Conservation (phyloP, 1,140 invertebrate species). For the Dendrolimus punctatus region DNA sequence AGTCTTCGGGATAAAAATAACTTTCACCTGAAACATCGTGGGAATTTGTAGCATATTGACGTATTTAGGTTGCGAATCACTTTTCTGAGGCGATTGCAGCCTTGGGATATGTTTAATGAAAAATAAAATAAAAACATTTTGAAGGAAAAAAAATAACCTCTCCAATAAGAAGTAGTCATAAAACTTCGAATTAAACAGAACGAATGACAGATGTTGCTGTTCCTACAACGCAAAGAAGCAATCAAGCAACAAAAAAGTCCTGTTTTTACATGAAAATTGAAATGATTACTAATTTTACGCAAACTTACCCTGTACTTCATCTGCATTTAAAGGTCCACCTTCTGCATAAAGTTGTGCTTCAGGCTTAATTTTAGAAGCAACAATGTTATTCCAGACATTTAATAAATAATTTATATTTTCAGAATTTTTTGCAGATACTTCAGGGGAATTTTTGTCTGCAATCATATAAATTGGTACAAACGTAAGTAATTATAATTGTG, state of each 20-base stretch:
- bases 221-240: conserved; percentile 38
- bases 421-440: conserved; percentile 26
- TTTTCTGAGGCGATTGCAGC: conserved; percentile 15
- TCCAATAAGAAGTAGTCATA: conserved; percentile 9
- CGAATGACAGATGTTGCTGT: conserved; percentile 27
- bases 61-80: conserved; percentile 18
- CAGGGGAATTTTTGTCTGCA: conserved; percentile 27
- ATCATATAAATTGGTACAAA: conserved; percentile 6
- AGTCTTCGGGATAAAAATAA: conserved; percentile 63
- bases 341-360: conserved; percentile 50
- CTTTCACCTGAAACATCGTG: conserved; percentile 69
- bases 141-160: conserved; percentile 22
- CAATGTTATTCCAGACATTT: conserved; percentile 52
- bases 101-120: conserved; percentile 19
- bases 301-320: conserved; percentile 46
- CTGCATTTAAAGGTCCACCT: conserved; percentile 51
- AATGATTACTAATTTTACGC: conserved; percentile 4
- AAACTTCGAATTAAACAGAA: conserved; percentile 20
- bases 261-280: conserved; percentile 22
- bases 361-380: conserved; percentile 43
- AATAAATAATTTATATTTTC: conserved; percentile 58
- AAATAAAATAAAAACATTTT: conserved; percentile 22
- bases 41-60: conserved; percentile 44
- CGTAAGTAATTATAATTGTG: background rate
- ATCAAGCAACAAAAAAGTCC: conserved; percentile 43